A percentile compares a stretch with the other conserved stretches of the same genome.
Conservation (phyloP, 2,797 vertebrate genomes). For the Sebastes alutus region DNA sequence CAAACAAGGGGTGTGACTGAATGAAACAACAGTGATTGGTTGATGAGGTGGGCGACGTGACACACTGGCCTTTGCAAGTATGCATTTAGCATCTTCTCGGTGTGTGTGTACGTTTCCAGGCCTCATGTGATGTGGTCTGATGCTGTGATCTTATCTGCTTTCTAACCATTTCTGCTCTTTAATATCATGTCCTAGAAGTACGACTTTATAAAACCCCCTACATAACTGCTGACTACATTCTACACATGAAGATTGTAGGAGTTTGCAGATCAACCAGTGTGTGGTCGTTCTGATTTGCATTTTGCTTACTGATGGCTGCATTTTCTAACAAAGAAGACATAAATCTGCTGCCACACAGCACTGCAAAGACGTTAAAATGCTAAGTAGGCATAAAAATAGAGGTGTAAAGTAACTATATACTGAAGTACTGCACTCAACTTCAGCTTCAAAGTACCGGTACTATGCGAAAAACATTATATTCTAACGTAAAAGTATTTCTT, state of each 20-base stretch:
- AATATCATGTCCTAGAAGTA: background rate
- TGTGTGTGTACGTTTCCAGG: background rate
- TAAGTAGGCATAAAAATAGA: background rate
- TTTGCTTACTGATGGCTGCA: background rate
- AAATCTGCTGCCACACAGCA: background rate
- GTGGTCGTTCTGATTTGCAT: background rate
- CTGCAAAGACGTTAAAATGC: background rate
- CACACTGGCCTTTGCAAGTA: background rate
- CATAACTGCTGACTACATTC: constrained; percentile 81
- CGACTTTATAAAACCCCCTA: background rate
- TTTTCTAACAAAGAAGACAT: background rate
- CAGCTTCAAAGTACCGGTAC: background rate
- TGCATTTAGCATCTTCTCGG: background rate
- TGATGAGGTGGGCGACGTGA: background rate
- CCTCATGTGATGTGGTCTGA: background rate
- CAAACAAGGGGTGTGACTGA: background rate
- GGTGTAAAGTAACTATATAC: background rate
- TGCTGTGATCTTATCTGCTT: background rate
- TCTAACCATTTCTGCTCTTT: background rate
- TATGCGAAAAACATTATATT: background rate
- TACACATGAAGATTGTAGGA: constrained; percentile 79
- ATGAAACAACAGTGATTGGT: background rate
- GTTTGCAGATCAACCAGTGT: constrained; percentile 71
- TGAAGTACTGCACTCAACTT: background rate
- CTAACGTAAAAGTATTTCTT: background rate